Conservation (phyloP, 2,888 invertebrate species). For the Pristionchus exspectatus region DNA sequence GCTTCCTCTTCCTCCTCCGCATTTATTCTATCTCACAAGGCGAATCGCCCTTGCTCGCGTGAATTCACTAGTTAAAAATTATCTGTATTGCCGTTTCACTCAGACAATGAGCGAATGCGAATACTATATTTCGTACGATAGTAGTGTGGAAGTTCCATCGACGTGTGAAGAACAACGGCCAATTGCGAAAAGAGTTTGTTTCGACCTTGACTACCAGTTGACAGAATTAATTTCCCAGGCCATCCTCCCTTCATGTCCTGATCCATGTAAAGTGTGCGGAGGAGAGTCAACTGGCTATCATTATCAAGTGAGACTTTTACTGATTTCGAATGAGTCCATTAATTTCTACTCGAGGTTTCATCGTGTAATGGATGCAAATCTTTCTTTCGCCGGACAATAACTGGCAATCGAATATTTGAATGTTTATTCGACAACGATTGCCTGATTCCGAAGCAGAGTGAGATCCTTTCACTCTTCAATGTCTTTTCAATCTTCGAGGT, state of each 20-base stretch:
- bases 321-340: not conserved
- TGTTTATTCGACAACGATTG: not conserved
- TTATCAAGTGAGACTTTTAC: not conserved
- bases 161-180: not conserved
- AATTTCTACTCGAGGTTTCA: not conserved
- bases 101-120: not conserved
- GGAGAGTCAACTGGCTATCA: conserved; percentile 11
- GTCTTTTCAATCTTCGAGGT: not conserved
- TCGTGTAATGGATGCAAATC: conserved; percentile 21
- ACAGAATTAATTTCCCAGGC: not conserved
- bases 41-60: not conserved
- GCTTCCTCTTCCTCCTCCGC: not conserved
- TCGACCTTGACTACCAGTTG: not conserved
- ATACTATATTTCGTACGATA: not conserved
- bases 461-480: not conserved
- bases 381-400: not conserved
- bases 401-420: not conserved
- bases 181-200: not conserved
- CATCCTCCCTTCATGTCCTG: not conserved
- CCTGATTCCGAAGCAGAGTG: not conserved
- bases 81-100: not conserved
- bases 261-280: conserved; percentile 1
- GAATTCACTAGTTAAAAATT: not conserved
- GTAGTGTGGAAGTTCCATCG: not conserved
- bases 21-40: not conserved